phyloP scores from a whole-genome alignment of 2,113 vertebrate species.

The Anolis carolinensis region DNA sequence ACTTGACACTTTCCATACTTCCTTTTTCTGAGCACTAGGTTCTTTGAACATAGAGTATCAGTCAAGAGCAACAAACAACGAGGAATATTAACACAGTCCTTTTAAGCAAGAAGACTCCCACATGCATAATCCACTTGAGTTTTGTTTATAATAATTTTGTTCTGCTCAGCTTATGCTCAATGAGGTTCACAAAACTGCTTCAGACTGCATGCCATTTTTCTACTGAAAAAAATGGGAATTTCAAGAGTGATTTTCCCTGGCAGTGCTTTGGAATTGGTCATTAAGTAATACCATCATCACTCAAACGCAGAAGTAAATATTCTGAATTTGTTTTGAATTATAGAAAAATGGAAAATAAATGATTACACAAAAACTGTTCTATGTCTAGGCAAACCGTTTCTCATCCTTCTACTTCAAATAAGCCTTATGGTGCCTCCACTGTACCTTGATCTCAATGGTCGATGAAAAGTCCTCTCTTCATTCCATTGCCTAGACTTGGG shows the following conservation, averaged over 20 bases:
- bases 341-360: neutral
- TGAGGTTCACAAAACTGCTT: neutral
- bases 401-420: no score
- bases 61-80: conserved; percentile 27
- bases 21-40: conserved; percentile 23
- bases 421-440: no score
- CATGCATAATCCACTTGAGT: neutral
- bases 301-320: neutral
- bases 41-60: conserved; percentile 39
- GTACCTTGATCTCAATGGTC: no score
- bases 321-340: neutral
- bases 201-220: neutral
- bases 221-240: conserved; percentile 18
- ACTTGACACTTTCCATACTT: neutral
- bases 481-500: no score
- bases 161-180: conserved; percentile 30
- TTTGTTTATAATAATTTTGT: conserved; percentile 30
- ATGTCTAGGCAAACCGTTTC: no score
- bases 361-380: neutral
- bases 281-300: conserved; percentile 1
- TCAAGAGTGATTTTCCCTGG: conserved; percentile 17
- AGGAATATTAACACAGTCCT: conserved; percentile 9
- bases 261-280: neutral
- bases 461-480: no score
- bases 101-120: neutral